Percentiles rank a stretch among this genome's conserved stretches.
Evolutionary conservation across 2,113 vertebrate species (phyloP).

Genomic region (Tauraco erythrolophus): DNA sequence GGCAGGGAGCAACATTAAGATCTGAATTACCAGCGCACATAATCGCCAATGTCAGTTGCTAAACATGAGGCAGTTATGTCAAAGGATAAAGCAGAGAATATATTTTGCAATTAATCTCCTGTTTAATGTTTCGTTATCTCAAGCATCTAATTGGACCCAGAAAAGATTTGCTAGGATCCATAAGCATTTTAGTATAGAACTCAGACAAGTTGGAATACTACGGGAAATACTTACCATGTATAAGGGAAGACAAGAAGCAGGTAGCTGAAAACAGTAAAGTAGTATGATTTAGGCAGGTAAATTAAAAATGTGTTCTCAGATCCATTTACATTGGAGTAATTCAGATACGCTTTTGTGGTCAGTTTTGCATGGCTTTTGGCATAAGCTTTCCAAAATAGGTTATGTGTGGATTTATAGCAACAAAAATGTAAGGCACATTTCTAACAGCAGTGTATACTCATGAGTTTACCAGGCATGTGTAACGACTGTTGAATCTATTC

Average conservation of each 20-base stretch:
- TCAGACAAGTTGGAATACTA: background rate
- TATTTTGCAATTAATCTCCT: background rate
- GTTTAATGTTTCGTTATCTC: conserved; percentile 1
- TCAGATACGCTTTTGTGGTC: background rate
- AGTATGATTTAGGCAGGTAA: background rate
- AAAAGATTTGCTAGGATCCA: background rate
- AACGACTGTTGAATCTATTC: background rate
- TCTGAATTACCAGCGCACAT: conserved; percentile 9
- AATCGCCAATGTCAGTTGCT: conserved; percentile 41
- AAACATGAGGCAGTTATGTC: background rate
- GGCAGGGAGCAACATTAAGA: conserved; percentile 11
- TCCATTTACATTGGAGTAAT: background rate
- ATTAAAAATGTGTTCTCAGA: background rate
- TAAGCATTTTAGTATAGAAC: background rate
- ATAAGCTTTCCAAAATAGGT: background rate
- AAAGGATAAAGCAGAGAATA: background rate
- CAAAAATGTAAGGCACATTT: background rate
- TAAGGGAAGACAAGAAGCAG: background rate
- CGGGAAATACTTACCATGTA: background rate
- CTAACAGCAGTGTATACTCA: background rate
- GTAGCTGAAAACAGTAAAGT: background rate
- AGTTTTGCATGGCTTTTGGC: background rate
- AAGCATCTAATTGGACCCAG: background rate
- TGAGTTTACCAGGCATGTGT: background rate
- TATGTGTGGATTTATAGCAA: background rate